These are phyloP conservation scores for Drosophila rubida DNA, from an alignment of 2,888 invertebrate species.

Conservation along the genomic window DNA sequence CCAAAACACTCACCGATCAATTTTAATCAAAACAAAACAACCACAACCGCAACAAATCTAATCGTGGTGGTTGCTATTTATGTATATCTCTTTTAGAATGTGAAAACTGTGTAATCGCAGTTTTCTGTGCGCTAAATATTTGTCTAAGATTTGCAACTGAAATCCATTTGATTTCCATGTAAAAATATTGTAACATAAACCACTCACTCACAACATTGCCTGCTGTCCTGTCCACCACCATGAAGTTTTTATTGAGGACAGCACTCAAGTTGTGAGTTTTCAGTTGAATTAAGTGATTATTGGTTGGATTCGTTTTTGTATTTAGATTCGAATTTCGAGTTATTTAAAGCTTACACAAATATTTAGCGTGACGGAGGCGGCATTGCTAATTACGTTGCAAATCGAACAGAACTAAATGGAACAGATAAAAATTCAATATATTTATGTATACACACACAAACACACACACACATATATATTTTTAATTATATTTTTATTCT, in stretches of 20 bases:
- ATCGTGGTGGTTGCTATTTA: constrained; percentile 12
- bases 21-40: constrained; percentile 26
- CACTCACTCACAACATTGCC: neutral
- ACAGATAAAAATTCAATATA: constrained; percentile 36
- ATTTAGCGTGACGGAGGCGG: constrained; percentile 28
- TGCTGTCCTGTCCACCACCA: neutral
- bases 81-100: constrained; percentile 15
- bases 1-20: constrained; percentile 49
- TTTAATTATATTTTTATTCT: constrained; percentile 38
- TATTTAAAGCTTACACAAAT: constrained; percentile 37
- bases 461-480: constrained; percentile 16
- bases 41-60: neutral
- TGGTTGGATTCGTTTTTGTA: neutral
- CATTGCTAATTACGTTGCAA: constrained; percentile 12
- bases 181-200: neutral
- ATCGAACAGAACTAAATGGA: constrained; percentile 39
- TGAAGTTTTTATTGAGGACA: neutral
- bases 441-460: constrained; percentile 7
- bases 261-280: constrained; percentile 5
- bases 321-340: too few relatives aligned
- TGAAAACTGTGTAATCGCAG: constrained; percentile 1
- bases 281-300: neutral
- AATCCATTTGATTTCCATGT: neutral
- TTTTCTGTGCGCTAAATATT: constrained; percentile 45
- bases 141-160: constrained; percentile 24